Base-by-base conservation (phyloP, 2,797 vertebrate species). In the Melanotaenia nigrans region DNA sequence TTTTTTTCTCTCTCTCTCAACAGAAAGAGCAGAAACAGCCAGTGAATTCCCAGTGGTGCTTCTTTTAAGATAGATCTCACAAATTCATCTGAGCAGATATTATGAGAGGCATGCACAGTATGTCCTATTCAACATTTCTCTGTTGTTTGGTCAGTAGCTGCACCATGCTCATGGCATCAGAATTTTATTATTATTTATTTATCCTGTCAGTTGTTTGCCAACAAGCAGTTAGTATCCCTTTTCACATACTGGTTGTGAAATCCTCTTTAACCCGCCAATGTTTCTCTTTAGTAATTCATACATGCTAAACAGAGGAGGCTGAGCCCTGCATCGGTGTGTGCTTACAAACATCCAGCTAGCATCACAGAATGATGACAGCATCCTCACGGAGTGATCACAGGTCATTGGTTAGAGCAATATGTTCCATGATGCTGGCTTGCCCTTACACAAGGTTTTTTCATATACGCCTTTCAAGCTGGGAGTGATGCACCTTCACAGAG, bases 61-160 rank as follows among this genome's bases (percentile, higher is more conserved):
- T 70, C 75, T 85, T 70, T 71, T 78, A 36, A 79, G 47, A 81
- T 68, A 47, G 72, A 78, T 65, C 63, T 81, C 58, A 66, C 45
- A 74, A 47, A 77, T 71, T 65, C 64, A 68, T 65, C 49, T 51
- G n/a, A 57, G 40, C 66, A 58, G 36, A 85, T 42, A 82, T 78
- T 49, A 45, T 24, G 47, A 71, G 65, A 72, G 35, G 61, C 49
- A 4, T 25, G 20, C 63, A 22, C 57, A 61, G 22, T 25, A 32
- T 6, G 16, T 45, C 40, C 35, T 30, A 20, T 70, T 36, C 47
- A 36, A 32, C 58, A 40, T 49, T 47, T 49, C 20, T n/a, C 54
- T 30, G 25, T 1, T 30, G 54, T 56, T 20, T 18, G 53, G 25
- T 55, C 12, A 55, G 53, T 55, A 55, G 6, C 28, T 55, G 25